Evolutionary conservation across 2,797 vertebrate species (phyloP).

Genomic region (Scolopax bukidnonensis): DNA sequence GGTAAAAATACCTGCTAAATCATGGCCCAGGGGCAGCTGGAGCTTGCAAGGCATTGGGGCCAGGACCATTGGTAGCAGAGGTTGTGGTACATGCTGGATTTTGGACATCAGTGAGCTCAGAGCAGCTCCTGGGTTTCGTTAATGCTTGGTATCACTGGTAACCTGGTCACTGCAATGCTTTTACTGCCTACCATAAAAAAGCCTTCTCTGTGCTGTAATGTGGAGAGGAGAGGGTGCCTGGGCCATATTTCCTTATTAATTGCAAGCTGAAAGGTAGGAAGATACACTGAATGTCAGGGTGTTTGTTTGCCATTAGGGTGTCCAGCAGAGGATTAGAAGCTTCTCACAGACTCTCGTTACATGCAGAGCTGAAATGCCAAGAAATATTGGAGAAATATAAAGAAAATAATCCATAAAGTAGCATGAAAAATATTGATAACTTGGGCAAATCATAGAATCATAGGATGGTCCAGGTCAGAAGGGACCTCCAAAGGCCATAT

Average conservation of each 20-base stretch:
- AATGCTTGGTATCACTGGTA: not conserved
- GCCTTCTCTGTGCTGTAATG: not conserved
- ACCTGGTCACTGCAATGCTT: not conserved
- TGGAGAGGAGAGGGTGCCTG: not conserved
- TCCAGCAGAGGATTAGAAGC: not conserved
- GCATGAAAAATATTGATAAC: constrained; percentile 40
- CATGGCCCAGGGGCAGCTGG: not conserved
- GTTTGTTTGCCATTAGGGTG: not conserved
- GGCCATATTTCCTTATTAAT: constrained; percentile 56
- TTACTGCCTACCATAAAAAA: not conserved
- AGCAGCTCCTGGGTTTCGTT: not conserved
- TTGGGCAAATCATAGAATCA: not conserved
- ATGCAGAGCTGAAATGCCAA: not conserved
- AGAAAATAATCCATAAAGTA: not conserved
- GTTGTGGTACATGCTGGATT: not conserved
- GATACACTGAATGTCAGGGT: not conserved
- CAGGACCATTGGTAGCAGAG: not conserved
- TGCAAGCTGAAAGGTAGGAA: constrained; percentile 28
- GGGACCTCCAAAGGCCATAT: no score
- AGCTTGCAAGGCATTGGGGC: accelerated
- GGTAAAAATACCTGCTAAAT: not conserved
- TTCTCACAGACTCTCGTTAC: not conserved
- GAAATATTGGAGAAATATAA: not conserved
- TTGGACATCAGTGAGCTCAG: not conserved
- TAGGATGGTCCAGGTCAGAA: no score